Base-by-base conservation (phyloP, 1,140 invertebrate genomes). In the Globodera rostochiensis region DNA sequence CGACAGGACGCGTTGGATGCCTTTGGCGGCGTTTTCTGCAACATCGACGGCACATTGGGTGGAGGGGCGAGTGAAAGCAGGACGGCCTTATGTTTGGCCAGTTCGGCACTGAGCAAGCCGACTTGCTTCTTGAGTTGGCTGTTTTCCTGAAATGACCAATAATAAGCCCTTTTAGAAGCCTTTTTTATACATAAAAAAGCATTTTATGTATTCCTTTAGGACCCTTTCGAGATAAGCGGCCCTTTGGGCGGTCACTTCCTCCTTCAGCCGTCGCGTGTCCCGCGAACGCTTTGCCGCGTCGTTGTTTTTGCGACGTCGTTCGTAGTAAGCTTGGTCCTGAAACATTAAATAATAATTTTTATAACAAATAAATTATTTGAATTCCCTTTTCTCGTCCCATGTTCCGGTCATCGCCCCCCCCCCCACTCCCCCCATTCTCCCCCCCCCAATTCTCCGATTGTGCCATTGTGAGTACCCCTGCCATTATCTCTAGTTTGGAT, bases 231-330 rank as follows among this genome's bases (percentile, higher is more conserved):
- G 80, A 80, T 57, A 80, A 3, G 53, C 45, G 9, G 79, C 79
- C 45, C 73, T 77, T 45, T 79, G 73, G 19, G 79, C 79, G 19
- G 79, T 80, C 49, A n/a, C 4, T 46, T 80, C 79, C 67, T 80
- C 85, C 76, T 97, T 95, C 15, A 93, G 92, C 85, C 95, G 92
- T 77, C 96, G 92, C 0, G 94, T 93, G 86, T 98, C 96, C 60
- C 96, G 92, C 0, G 95, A 97, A 78, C 95, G 92, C 90, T 98
- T 98, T 0, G 96, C 96, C 0, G 96, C 96, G 84, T 94, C 95
- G 90, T 98, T 98, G 89, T 98, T 98, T 89, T 96, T 96, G 79
- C 94, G 93, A 11, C 96, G 91, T 80, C 95, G 92, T 87, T 96
- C 95, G 91, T 93, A 94, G 88, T 98, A 98, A 0, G 93, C 93